Evolutionary conservation across 2,888 invertebrate species (phyloP), one percentile per base, ranked within the genome.

Genomic region (Branchipolynoe longqiensis): DNA sequence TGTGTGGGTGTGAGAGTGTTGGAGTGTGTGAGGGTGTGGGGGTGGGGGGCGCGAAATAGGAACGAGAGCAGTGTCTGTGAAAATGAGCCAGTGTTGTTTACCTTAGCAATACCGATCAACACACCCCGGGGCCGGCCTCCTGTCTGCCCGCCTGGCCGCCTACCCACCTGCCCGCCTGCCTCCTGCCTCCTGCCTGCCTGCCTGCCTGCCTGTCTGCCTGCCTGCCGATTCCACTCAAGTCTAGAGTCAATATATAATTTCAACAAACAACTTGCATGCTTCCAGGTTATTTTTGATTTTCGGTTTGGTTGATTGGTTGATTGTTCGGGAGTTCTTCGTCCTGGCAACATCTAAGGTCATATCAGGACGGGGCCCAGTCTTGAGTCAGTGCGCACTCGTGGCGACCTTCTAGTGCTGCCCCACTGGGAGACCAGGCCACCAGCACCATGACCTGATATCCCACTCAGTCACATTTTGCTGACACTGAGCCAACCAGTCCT

Each of bases 71-170:
- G 69, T 36, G 69, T 69, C 69, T 36, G 69, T 33, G 69, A 31
- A n/a, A 33, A 33, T 38, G 2, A n/a, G n/a, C 4, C 36, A 25
- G 36, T 69, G 36, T 69, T 69, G 69, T 69, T 69, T 69, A 69
- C 69, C 69, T 38, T 69, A 69, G 69, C 69, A 69, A 69, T 69
- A 69, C 69, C 38, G 69, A 69, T 69, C 69, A 69, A 69, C 69
- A 69, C n/a, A 18, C 0, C 1, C 8, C 38, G 28, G 3, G 1
- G 28, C 22, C 38, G 31, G 22, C 3, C 31, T 14, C 28, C 64
- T 33, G 64, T 22, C 4, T 31, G 28, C 4, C 62, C 62, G 62
- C 62, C 56, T 4, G 28, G 28, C 28, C 62, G 14, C 14, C 62
- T n/a, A 69, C 33, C 69, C 36, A 69, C 38, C 38, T 14, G 69